Conservation (phyloP, 2,797 vertebrate genomes). For the Macroramphosus scolopax region DNA sequence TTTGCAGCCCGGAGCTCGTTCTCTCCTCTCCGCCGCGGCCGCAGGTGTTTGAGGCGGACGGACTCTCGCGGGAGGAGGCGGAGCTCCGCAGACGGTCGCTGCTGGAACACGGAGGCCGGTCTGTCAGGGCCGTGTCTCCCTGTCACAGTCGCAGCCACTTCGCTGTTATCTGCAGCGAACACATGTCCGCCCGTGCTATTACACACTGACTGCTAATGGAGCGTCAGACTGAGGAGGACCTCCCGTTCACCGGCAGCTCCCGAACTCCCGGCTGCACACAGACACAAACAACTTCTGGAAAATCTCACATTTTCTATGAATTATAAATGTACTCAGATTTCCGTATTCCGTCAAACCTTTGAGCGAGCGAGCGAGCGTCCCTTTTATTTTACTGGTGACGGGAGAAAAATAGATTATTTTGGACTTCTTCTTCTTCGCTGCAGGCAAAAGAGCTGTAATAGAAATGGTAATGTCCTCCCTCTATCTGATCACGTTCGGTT, state of each 20-base stretch:
- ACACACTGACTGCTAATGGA: conserved; percentile 72
- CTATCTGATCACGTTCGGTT: conserved; percentile 57
- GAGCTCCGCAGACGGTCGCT: conserved; percentile 32
- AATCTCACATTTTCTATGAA: conserved; percentile 37
- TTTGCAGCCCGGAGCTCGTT: no score
- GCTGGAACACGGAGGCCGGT: conserved; percentile 58
- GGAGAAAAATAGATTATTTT: conserved; percentile 35
- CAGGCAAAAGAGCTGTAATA: conserved; percentile 59
- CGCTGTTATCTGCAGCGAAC: conserved; percentile 69
- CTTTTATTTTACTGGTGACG: conserved; percentile 28
- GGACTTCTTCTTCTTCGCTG: conserved; percentile 32
- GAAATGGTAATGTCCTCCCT: conserved; percentile 67
- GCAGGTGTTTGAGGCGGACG: conserved; percentile 31
- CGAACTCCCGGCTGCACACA: conserved; percentile 21
- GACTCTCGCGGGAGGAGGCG: conserved; percentile 31
- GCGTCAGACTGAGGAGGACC: conserved; percentile 64
- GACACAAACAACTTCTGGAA: conserved; percentile 25
- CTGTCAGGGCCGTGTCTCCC: conserved; percentile 60
- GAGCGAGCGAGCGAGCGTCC: no score
- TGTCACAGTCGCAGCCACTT: conserved; percentile 62
- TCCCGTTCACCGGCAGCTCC: conserved; percentile 52
- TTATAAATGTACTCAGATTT: conserved; percentile 29
- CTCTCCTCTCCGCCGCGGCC: conserved; percentile 23
- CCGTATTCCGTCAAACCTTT: no score
- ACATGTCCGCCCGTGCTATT: conserved; percentile 69